Evolutionary conservation across 2,888 invertebrate genomes (phyloP).

Genomic region (Andrena hattorfiana): DNA sequence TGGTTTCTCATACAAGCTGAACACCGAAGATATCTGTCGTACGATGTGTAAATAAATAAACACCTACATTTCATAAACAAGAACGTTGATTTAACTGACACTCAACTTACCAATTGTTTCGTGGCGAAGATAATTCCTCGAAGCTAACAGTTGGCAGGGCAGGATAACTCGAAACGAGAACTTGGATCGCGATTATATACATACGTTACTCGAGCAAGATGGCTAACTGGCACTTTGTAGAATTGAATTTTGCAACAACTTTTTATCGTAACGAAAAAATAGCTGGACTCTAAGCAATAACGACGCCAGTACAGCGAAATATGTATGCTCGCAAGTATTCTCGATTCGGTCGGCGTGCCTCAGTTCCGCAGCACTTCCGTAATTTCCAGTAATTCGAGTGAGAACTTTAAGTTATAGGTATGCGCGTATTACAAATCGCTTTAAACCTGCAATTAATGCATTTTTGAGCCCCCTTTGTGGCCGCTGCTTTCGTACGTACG

Average conservation of each 20-base stretch:
- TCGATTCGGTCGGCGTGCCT: not conserved
- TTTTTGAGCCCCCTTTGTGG: conserved; percentile 10
- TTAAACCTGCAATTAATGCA: conserved; percentile 32
- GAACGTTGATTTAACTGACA: not conserved
- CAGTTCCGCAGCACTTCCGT: not conserved
- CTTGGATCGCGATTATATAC: not conserved
- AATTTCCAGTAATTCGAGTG: conserved; percentile 6
- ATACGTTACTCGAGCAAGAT: not conserved
- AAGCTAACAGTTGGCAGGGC: not conserved
- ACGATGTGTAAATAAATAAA: conserved; percentile 27
- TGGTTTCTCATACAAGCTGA: not conserved
- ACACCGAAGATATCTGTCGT: not conserved
- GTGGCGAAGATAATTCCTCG: not conserved
- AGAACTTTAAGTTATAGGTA: not conserved
- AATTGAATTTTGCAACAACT: not conserved
- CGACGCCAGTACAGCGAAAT: not conserved
- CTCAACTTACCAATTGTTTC: conserved; percentile 30
- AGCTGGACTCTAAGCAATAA: not conserved
- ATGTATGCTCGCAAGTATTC: not conserved
- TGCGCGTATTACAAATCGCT: not conserved
- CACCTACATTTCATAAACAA: not conserved
- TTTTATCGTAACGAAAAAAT: not conserved
- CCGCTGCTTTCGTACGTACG: not conserved
- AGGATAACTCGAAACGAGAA: not conserved
- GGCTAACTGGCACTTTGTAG: not conserved